Conservation (phyloP, 2,888 invertebrate genomes). For the Rhimphoctona megacephalus region DNA sequence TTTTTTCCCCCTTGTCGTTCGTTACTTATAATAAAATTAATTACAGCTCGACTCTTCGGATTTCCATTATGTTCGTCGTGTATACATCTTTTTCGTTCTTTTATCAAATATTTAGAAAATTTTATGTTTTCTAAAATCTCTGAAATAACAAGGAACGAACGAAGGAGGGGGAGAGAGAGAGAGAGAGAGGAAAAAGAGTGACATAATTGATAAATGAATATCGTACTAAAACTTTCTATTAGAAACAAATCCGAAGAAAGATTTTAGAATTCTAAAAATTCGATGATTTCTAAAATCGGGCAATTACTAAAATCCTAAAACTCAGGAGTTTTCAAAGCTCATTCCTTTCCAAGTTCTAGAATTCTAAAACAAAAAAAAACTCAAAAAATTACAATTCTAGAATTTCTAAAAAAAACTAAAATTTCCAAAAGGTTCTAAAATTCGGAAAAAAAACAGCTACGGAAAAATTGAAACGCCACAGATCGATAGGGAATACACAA, state of each 20-base stretch:
- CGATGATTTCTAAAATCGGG: background rate
- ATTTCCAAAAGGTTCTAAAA: background rate
- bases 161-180: background rate
- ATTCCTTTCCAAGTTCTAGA: background rate
- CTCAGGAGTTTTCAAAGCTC: background rate
- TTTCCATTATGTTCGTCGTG: background rate
- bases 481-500: background rate
- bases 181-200: background rate
- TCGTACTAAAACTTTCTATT: background rate
- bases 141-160: too few relatives aligned
- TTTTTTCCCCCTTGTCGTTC: slow-evolving; percentile 5
- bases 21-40: slow-evolving; percentile 28
- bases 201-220: background rate
- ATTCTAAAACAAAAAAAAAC: background rate
- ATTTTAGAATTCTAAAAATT: background rate
- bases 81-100: background rate
- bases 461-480: background rate
- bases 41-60: background rate
- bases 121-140: background rate
- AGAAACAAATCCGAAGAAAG: background rate
- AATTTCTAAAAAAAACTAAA: background rate
- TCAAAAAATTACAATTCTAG: background rate
- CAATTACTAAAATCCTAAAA: background rate
- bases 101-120: background rate
- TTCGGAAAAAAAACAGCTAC: background rate